Evolutionary conservation across 1,140 invertebrate genomes (phyloP).

Genomic region (Lepidurus arcticus): DNA sequence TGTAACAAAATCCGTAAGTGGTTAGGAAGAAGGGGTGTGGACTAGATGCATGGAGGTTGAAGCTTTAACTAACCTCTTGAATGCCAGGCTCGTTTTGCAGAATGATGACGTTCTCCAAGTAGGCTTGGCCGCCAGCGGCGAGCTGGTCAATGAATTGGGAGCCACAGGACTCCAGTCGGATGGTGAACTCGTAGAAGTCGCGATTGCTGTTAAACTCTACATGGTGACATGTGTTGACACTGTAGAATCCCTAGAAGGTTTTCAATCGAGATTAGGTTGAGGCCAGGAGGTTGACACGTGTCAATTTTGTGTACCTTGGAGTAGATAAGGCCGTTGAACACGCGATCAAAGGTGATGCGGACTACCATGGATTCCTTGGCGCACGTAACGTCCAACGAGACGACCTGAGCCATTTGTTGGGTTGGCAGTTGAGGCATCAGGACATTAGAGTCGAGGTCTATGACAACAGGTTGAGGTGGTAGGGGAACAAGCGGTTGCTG

Average conservation of each 20-base stretch:
- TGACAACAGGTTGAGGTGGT: slow-evolving; percentile 39
- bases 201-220: slow-evolving; percentile 62
- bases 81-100: slow-evolving; percentile 65
- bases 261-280: background rate
- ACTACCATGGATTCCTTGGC: slow-evolving; percentile 77
- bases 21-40: background rate
- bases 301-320: slow-evolving; percentile 55
- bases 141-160: slow-evolving; percentile 72
- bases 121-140: slow-evolving; percentile 63
- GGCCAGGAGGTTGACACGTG: background rate
- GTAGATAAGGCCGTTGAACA: slow-evolving; percentile 72
- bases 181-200: slow-evolving; percentile 65
- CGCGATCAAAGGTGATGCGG: slow-evolving; percentile 67
- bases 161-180: slow-evolving; percentile 69
- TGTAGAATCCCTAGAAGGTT: slow-evolving; percentile 57
- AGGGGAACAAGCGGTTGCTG: slow-evolving; percentile 33
- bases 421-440: slow-evolving; percentile 37
- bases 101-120: slow-evolving; percentile 72
- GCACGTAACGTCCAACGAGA: slow-evolving; percentile 66
- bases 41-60: background rate
- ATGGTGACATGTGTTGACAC: slow-evolving; percentile 62
- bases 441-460: slow-evolving; percentile 38
- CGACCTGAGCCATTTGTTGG: slow-evolving; percentile 56
- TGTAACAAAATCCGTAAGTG: background rate
- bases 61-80: slow-evolving; percentile 38